These are phyloP conservation scores for Margaritifera margaritifera DNA, from an alignment of 2,888 invertebrate genomes.

Conservation along the genomic window DNA sequence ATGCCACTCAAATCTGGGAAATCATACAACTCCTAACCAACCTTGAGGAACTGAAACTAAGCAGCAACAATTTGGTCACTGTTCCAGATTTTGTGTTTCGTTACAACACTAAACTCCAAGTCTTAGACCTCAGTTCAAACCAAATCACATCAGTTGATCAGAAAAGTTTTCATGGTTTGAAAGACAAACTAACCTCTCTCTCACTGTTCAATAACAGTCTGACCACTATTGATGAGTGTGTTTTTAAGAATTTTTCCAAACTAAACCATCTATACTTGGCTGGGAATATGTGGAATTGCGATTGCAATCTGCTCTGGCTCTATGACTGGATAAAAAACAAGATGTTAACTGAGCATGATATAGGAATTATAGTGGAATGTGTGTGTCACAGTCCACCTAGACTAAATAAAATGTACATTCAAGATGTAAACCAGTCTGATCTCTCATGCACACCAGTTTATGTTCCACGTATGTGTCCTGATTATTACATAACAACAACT, in stretches of 20 bases:
- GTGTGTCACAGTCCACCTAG: conserved; percentile 26
- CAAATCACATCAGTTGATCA: conserved; percentile 44
- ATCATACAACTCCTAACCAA: neutral
- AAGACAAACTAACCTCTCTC: conserved; percentile 40
- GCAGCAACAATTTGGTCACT: conserved; percentile 59
- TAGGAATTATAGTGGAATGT: conserved; percentile 9
- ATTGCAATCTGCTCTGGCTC: conserved; percentile 87
- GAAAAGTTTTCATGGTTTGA: conserved; percentile 51
- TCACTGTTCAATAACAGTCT: conserved; percentile 48
- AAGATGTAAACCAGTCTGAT: conserved; percentile 14
- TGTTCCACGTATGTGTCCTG: conserved; percentile 22
- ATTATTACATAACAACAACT: conserved; percentile 37
- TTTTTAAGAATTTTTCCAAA: conserved; percentile 44
- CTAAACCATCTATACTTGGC: conserved; percentile 77
- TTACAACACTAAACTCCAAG: conserved; percentile 40
- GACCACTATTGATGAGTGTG: conserved; percentile 44
- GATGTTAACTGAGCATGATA: neutral
- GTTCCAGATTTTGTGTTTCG: conserved; percentile 54
- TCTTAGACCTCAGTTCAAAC: conserved; percentile 49
- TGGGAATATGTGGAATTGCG: conserved; percentile 86
- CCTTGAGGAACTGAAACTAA: conserved; percentile 63
- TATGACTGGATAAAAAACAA: conserved; percentile 72
- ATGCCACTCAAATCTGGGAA: no score
- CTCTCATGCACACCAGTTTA: conserved; percentile 24
- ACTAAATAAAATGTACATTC: conserved; percentile 17